Evolutionary conservation across 2,888 invertebrate species (phyloP).

Genomic region (Rhodophaea formosa): DNA sequence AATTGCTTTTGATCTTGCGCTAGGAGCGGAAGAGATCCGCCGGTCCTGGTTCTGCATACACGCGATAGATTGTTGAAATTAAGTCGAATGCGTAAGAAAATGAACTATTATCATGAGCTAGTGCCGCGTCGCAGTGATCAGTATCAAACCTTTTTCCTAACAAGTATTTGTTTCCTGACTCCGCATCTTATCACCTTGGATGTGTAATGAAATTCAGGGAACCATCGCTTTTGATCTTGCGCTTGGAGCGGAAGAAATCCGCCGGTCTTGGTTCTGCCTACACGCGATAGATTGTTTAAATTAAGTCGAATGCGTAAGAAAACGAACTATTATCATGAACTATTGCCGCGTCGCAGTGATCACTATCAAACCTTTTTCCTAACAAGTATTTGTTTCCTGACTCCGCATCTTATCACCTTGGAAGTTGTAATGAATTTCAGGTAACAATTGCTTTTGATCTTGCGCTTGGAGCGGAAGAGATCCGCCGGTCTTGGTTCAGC

Average conservation of each 20-base stretch:
- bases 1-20: constrained; percentile 16
- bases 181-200: constrained; percentile 38
- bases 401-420: constrained; percentile 43
- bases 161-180: constrained; percentile 72
- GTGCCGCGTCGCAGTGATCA: constrained; percentile 78
- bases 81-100: neutral
- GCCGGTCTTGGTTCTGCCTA: neutral
- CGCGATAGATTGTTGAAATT: constrained; percentile 3
- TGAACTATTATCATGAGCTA: too few species aligned
- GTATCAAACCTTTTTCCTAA: constrained; percentile 71
- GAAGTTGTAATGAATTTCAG: constrained; percentile 18
- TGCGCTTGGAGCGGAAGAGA: constrained; percentile 12
- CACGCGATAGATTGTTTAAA: constrained; percentile 3
- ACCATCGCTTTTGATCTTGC: constrained; percentile 15
- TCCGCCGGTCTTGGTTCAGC: neutral
- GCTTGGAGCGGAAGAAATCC: constrained; percentile 10
- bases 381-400: constrained; percentile 73
- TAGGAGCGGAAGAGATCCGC: constrained; percentile 9
- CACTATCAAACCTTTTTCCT: constrained; percentile 72
- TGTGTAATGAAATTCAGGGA: constrained; percentile 17
- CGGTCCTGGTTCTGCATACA: neutral
- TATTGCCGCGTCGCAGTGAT: too few species aligned
- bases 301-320: neutral
- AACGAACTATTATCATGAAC: too few species aligned
- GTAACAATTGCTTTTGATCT: constrained; percentile 14